A percentile compares a stretch with the other conserved stretches of the same genome.
phyloP scores from a whole-genome alignment of 53 echinoderm and acorn worm species.

The Zoroaster sp. region DNA sequence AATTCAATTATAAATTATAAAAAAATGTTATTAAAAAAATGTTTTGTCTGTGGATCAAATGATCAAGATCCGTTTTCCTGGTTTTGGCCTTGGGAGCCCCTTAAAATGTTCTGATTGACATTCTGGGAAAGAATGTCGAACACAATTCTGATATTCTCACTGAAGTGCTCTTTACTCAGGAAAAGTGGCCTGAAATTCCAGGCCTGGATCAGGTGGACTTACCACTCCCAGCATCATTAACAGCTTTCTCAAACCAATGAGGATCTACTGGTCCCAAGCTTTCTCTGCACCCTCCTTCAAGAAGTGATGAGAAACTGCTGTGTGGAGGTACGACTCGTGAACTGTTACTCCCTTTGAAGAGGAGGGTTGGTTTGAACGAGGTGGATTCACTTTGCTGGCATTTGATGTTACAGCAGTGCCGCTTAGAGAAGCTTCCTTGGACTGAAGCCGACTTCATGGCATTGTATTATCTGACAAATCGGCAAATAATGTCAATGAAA shows the following conservation, averaged over 20 bases:
- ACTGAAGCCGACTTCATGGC: constrained; percentile 31
- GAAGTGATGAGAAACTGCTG: neutral
- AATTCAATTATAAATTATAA: too few species aligned
- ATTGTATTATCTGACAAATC: neutral
- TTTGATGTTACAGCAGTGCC: neutral
- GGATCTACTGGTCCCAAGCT: constrained; percentile 58
- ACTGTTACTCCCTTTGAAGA: neutral
- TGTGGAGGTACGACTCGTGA: neutral
- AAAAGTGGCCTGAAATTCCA: neutral
- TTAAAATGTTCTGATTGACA: too few species aligned
- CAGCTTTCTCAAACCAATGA: constrained; percentile 53
- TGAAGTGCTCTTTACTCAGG: too few species aligned
- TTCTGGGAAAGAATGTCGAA: too few species aligned
- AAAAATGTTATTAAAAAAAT: too few species aligned
- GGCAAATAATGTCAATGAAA: neutral
- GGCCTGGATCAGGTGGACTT: neutral
- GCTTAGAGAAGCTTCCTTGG: constrained; percentile 15
- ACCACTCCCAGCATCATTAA: neutral
- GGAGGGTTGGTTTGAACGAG: neutral
- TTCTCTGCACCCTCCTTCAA: neutral
- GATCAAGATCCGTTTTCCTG: too few species aligned
- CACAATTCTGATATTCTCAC: too few species aligned
- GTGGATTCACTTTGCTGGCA: neutral
- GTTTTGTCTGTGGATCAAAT: too few species aligned
- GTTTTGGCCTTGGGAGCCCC: too few species aligned